phyloP scores from a whole-genome alignment of 2,888 invertebrate genomes.

The Lithosia quadra region DNA sequence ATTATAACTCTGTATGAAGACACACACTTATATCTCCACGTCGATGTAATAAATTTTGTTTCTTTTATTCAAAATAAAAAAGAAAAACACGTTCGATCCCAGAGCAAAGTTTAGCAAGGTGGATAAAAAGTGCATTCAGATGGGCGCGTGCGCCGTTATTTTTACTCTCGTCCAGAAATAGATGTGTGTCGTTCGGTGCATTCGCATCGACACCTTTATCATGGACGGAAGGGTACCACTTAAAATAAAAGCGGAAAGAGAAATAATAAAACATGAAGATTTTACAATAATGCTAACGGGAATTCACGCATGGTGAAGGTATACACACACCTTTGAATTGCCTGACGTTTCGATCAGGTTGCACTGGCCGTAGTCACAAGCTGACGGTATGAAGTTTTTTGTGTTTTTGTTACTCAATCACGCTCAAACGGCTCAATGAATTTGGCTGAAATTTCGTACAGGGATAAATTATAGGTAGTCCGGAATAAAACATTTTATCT shows the following conservation, averaged over 20 bases:
- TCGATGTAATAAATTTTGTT: background rate
- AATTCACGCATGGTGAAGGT: background rate
- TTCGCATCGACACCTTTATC: slow-evolving; percentile 62
- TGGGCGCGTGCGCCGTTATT: slow-evolving; percentile 69
- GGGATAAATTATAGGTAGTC: too few relatives aligned
- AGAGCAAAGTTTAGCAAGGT: slow-evolving; percentile 59
- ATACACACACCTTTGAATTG: too few relatives aligned
- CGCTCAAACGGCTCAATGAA: too few relatives aligned
- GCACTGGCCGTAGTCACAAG: too few relatives aligned
- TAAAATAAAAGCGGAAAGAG: slow-evolving; percentile 52
- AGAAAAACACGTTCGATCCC: slow-evolving; percentile 33
- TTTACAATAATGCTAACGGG: slow-evolving; percentile 1
- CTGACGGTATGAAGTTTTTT: too few relatives aligned
- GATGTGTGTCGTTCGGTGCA: slow-evolving; percentile 71
- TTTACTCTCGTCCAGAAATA: slow-evolving; percentile 77
- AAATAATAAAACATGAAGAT: slow-evolving; percentile 31
- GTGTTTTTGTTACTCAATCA: too few relatives aligned
- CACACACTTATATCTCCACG: background rate
- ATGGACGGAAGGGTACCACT: slow-evolving; percentile 54
- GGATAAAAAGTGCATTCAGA: slow-evolving; percentile 79
- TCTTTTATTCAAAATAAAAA: slow-evolving; percentile 16
- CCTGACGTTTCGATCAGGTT: too few relatives aligned
- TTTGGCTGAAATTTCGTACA: too few relatives aligned
- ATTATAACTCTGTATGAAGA: background rate
- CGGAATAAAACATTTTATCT: too few relatives aligned